phyloP scores from a whole-genome alignment of 37 sponge, comb jelly and placozoan genomes.

The Geodia barretti region DNA sequence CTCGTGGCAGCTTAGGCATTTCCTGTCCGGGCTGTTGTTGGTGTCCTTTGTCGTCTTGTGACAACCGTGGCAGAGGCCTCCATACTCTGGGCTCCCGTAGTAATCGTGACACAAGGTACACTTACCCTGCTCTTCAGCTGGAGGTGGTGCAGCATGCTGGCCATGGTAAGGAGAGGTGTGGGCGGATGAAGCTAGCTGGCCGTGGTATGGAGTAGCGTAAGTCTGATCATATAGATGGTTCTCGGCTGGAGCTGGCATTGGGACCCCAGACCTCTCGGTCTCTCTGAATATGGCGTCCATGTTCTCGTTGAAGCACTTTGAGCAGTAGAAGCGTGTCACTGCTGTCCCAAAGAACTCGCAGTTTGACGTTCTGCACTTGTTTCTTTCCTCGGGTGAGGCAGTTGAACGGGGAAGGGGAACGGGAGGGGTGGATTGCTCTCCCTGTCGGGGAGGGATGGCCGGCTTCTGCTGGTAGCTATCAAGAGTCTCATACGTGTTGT shows the following conservation, averaged over 20 bases:
- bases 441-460: too few relatives aligned
- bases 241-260: not conserved
- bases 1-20: conserved; percentile 47
- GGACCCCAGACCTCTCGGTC: not conserved
- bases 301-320: conserved; percentile 44
- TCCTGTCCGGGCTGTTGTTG: not conserved
- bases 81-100: too few relatives aligned
- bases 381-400: not conserved
- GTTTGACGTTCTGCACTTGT: conserved; percentile 33
- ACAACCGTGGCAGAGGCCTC: not conserved
- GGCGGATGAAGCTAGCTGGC: not conserved
- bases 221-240: too few relatives aligned
- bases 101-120: too few relatives aligned
- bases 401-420: conserved; percentile 1
- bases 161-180: not conserved
- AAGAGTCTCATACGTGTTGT: conserved; percentile 10
- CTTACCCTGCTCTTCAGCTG: too few relatives aligned
- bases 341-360: conserved; percentile 62
- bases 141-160: not conserved
- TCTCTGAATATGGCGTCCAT: conserved; percentile 32
- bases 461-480: not conserved
- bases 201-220: not conserved
- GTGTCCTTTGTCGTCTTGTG: not conserved
- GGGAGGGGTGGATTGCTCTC: conserved; percentile 9
- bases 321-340: conserved; percentile 54